These are phyloP conservation scores for Copidosoma aretas DNA, from an alignment of 2,888 invertebrate genomes.

Conservation along the genomic window DNA sequence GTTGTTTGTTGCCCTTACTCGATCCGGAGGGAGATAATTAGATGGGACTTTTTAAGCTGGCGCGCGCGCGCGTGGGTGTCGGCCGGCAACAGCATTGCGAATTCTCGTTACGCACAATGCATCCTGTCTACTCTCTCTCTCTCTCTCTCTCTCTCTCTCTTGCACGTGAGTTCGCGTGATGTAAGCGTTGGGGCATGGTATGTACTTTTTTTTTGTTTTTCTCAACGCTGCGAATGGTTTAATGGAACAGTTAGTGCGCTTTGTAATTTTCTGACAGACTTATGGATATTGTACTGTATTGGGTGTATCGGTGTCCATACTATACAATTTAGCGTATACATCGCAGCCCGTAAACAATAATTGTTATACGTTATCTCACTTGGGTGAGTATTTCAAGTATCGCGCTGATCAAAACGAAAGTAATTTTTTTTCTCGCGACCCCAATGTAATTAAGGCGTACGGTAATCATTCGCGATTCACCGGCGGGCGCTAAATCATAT, in stretches of 20 bases:
- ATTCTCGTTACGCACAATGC: background rate
- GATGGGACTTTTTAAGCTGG: constrained; percentile 24
- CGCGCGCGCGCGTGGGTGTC: background rate
- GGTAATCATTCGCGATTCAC: background rate
- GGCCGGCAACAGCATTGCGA: background rate
- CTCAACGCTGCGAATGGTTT: background rate
- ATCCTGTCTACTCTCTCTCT: background rate
- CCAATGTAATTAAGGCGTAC: background rate
- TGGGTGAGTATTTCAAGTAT: background rate
- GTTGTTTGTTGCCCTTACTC: no score
- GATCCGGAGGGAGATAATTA: constrained; percentile 34
- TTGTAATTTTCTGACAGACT: background rate
- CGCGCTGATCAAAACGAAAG: background rate
- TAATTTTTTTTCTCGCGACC: background rate
- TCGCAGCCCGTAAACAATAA: background rate
- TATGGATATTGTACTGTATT: no score
- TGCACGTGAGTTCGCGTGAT: background rate
- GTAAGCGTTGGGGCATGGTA: background rate
- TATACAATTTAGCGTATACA: no score
- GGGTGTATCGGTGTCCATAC: no score
- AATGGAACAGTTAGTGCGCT: background rate
- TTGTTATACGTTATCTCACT: background rate
- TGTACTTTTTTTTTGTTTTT: background rate
- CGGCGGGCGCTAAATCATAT: background rate
- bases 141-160: background rate